A percentile compares a stretch with the other conserved stretches of the same genome.
Evolutionary conservation across 2,888 invertebrate species (phyloP).

Genomic region (Pristionchus japonicus): DNA sequence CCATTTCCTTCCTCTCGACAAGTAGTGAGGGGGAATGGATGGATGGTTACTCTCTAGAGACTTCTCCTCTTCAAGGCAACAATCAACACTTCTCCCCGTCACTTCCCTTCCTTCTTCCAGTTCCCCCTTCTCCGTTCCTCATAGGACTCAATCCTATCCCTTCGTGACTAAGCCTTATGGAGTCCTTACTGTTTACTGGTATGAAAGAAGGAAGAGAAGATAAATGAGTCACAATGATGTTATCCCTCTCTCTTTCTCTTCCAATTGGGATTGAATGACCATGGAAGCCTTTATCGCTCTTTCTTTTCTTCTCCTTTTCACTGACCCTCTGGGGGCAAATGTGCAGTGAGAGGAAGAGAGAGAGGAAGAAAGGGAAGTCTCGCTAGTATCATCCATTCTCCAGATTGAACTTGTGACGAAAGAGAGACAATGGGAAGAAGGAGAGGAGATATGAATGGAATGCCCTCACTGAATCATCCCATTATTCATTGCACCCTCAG

Average conservation of each 20-base stretch:
- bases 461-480: slow-evolving; percentile 9
- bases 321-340: slow-evolving; percentile 26
- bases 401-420: neutral
- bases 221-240: slow-evolving; percentile 16
- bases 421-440: neutral
- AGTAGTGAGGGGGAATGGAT: slow-evolving; percentile 8
- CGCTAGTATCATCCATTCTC: slow-evolving; percentile 15
- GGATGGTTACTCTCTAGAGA: slow-evolving; percentile 5
- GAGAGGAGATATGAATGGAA: neutral
- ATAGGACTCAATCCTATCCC: neutral
- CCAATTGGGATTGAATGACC: slow-evolving; percentile 19
- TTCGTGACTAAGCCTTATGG: slow-evolving; percentile 16
- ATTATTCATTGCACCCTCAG: neutral
- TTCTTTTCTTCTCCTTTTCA: slow-evolving; percentile 23
- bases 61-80: slow-evolving; percentile 11
- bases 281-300: slow-evolving; percentile 35
- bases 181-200: slow-evolving; percentile 38
- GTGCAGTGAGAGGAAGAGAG: neutral
- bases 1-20: slow-evolving; percentile 5
- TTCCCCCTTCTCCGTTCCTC: neutral
- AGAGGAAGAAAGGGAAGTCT: neutral
- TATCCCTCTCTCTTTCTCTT: neutral
- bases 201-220: neutral
- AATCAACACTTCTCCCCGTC: slow-evolving; percentile 1
- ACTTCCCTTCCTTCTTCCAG: neutral